phyloP scores from a whole-genome alignment of 2,888 invertebrate genomes.

The Amaurobius ferox region DNA sequence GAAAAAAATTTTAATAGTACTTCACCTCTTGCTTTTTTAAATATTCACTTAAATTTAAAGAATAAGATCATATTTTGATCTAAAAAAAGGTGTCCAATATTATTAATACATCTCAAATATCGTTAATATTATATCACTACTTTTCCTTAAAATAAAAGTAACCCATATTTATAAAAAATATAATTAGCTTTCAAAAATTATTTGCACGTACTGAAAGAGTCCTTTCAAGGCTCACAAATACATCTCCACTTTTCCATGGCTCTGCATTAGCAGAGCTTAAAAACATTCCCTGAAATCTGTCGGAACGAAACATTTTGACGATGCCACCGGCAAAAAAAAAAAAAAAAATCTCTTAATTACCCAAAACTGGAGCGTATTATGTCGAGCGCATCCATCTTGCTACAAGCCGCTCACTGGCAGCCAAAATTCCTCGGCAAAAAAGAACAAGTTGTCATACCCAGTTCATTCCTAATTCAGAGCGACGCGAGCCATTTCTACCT shows the following conservation, averaged over 20 bases:
- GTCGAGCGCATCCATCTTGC: not conserved
- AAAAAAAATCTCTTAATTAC: constrained; percentile 15
- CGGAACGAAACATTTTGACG: not conserved
- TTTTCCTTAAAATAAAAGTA: too few species aligned
- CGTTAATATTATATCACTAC: too few species aligned
- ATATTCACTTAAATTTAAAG: too few species aligned
- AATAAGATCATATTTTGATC: too few species aligned
- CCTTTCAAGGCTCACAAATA: not conserved
- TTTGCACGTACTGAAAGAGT: too few species aligned
- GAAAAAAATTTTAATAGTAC: too few species aligned
- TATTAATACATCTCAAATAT: too few species aligned
- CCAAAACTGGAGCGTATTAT: not conserved
- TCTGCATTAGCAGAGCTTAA: not conserved
- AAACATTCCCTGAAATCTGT: not conserved
- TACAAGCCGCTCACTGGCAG: constrained; percentile 1
- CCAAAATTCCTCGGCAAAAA: not conserved
- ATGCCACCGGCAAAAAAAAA: too few species aligned
- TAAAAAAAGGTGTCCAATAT: too few species aligned
- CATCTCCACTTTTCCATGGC: not conserved
- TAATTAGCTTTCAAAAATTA: too few species aligned
- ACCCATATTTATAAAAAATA: too few species aligned
- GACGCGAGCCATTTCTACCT: constrained; percentile 51
- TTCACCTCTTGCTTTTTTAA: too few species aligned
- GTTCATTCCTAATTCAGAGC: constrained; percentile 64
- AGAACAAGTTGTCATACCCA: constrained; percentile 47